A percentile compares a stretch with the other conserved stretches of the same genome.
These are phyloP conservation scores for Dromaius novaehollandiae DNA, from an alignment of 2,113 vertebrate genomes.

Conservation along the genomic window DNA sequence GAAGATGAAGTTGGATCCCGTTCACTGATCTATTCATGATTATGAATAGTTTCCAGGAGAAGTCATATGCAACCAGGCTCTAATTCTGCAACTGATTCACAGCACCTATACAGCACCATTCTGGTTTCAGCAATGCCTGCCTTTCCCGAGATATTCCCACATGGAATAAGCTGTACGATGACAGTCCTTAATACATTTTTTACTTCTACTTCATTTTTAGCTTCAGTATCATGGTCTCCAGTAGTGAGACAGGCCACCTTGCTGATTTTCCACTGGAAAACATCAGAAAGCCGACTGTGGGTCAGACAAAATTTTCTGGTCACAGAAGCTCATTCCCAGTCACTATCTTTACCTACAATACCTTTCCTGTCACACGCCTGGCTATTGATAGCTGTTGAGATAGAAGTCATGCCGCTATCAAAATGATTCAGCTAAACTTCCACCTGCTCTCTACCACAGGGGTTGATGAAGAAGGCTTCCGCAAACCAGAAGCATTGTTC, in stretches of 20 bases:
- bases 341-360: not conserved
- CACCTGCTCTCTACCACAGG: not conserved
- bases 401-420: not conserved
- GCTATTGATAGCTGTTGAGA: not conserved
- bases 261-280: not conserved
- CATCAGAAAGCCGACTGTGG: not conserved
- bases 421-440: not conserved
- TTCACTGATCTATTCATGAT: not conserved
- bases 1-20: not conserved
- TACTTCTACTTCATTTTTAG: not conserved
- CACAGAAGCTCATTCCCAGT: not conserved
- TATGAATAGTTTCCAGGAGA: not conserved
- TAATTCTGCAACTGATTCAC: not conserved
- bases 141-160: not conserved
- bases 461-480: not conserved
- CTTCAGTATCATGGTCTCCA: not conserved
- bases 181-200: not conserved
- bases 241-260: not conserved
- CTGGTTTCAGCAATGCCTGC: not conserved
- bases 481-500: not conserved
- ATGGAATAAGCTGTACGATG: not conserved
- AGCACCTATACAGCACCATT: not conserved
- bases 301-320: not conserved
- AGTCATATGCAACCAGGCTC: not conserved
- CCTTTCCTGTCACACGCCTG: not conserved